Base-by-base conservation (phyloP, 1,140 invertebrate species). In the Sminthurides bifidus region DNA sequence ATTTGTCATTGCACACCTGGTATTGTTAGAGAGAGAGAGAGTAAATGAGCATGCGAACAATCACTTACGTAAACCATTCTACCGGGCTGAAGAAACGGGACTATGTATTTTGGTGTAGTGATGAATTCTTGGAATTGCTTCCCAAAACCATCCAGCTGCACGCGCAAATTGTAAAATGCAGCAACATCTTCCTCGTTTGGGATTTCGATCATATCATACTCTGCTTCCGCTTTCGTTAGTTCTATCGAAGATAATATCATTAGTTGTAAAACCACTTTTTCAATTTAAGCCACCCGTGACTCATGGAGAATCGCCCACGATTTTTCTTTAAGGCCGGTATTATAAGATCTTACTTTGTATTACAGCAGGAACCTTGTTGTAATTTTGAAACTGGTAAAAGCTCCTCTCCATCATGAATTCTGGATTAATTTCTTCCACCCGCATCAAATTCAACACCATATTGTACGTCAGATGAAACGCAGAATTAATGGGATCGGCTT, bases 391-490 rank as follows among this genome's bases (percentile, higher is more conserved):
- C 71, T 99, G 95, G 73, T 85, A 95, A 71, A 99, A 99, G 66
- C 91, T 95, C 59, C 92, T 79, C 69, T 98, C 92, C 65, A 99
- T 74, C 91, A 99, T 98, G 65, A 95, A 98, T 71, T 99, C 93
- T 0, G 96, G 95, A 77, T 98, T 98, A 54, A 99, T 97, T 75
- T 97, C 95, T 74, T 99, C 95, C 5, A 99, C 96, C 10, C 84
- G 72, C 33, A 98, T 72, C 57, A 98, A 74, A 78, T 98, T 98
- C 8, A 98, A 73, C 10, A 99, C 92, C 96, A 99, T 99, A 69
- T 98, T 99, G 69, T 99, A 99, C 0, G 95, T 98, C 43, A 99
- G 75, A 73, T 98, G 94, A 73, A 99, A 99, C 0, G 95, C 94
- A 1, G 92, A 97, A 72, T 99, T 98, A 27, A 99, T 85, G 0